Percentiles rank a stretch among this genome's conserved stretches.
Conservation (phyloP, 2,797 vertebrate species). For the Tinamus major region DNA sequence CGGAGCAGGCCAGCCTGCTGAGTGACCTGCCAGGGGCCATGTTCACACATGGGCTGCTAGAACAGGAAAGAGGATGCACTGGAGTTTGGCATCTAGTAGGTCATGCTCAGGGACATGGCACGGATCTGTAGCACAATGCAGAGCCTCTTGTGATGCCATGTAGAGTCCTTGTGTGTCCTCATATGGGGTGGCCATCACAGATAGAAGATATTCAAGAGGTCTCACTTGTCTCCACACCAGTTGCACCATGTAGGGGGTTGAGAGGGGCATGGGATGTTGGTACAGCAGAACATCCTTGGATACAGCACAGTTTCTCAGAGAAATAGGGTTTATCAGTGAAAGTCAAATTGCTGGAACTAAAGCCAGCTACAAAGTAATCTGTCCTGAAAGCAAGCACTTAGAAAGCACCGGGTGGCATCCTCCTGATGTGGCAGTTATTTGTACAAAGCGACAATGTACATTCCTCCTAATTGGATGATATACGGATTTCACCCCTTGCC, state of each 20-base stretch:
- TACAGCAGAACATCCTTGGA: background rate
- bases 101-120: no score
- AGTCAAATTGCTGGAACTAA: background rate
- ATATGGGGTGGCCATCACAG: rapidly evolving
- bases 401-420: background rate
- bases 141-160: no score
- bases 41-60: no score
- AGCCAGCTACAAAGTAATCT: background rate
- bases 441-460: background rate
- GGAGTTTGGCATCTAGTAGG: no score
- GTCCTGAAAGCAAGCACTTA: background rate
- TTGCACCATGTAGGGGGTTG: background rate
- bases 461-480: background rate
- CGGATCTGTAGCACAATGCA: no score
- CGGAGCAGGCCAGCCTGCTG: rapidly evolving
- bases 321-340: background rate
- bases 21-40: background rate
- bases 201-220: background rate
- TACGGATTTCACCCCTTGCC: background rate
- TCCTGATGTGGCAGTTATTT: background rate
- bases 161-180: background rate
- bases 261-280: background rate
- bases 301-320: rapidly evolving
- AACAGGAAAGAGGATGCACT: no score
- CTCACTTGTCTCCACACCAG: background rate